Base-by-base conservation (phyloP, 2,113 vertebrate species). In the Crotalus tigris region DNA sequence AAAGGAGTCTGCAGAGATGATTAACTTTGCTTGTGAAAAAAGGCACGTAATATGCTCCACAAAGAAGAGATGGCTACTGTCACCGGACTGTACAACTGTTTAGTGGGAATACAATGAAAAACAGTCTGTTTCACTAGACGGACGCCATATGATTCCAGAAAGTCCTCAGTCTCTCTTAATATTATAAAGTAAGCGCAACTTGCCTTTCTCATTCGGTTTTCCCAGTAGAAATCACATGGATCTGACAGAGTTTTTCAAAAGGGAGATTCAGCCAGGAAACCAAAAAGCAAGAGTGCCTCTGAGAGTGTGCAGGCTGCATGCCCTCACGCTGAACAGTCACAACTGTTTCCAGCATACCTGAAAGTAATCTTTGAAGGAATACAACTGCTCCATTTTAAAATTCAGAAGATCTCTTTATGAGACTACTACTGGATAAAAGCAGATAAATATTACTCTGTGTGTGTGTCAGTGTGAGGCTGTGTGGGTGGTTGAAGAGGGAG, bases 1-100 rank as follows among this genome's bases (percentile, higher is more conserved):
- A 93, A 86, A 85, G 54, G 55, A 93, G 55, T 29, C 88, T 86
- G 92, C 44, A 90, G 44, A 92, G 92, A 23, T 93, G 24, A 93
- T 93, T 93, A 90, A 8, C 29, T 90, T 59, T 61, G 88, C 75
- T 64, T 61, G 13, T 69, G 51, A 69, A 46, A 46, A 90, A 51
- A 51, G 69, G 55, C 88, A 85, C 6, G 29, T 15, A 33, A 58
- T 81, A 23, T n/a, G 61, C 53, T 89, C 24, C 53, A 59, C 55
- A 53, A 29, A 57, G 33, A 53, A 21, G 26, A 85, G n/a, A n/a
- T 39, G 39, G 61, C 26, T 7, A 15, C 44, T 49, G 58, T 29
- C 44, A 51, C 12, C 24, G 64, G 24, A 69, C 54, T 51, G 29
- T 33, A 55, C 53, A 44, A 24, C 29, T 54, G 91, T 89, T 44